Evolutionary conservation across 1,140 invertebrate genomes (phyloP), one percentile per base, ranked within the genome.

Genomic region (Lineus longissimus): DNA sequence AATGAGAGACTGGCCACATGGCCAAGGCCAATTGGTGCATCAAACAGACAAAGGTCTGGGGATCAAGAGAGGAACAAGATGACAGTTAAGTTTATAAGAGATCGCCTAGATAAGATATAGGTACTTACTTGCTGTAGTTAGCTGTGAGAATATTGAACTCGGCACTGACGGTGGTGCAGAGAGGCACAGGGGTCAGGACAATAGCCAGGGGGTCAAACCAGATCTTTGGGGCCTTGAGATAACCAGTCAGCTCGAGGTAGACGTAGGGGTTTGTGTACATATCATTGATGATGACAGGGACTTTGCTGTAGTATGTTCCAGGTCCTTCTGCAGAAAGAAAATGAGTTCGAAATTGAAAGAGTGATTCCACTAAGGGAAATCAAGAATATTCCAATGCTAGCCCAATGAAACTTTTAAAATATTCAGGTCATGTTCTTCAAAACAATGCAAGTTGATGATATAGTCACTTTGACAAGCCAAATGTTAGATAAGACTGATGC

Each of bases 121-220:
- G 27, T 68, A n/a, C 74, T 72, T 71, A 82, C 80, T 70, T 72
- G 62, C 54, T 73, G 64, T 81, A 82, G 41, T 79, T 71, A 15
- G 71, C 61, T 30, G 72, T 71, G 54, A 76, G 65, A 15, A 82
- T 63, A 17, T 65, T 76, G 65, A 82, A 76, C 54, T 79, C 74
- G 40, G 70, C 67, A 11, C 68, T 67, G 11, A 74, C 66, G 30
- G 76, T 73, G 7, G 77, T 79, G 25, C 64, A 45, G 9, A 81
- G 65, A n/a, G 80, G 80, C 6, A 77, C 75, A 58, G 80, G 79
- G 19, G 73, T 81, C 29, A 81, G 63, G 13, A 76, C 71, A 27
- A 81, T 67, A 7, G 71, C 72, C n/a, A 67, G 63, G 36, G 79
- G 80, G 27, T 81, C 77, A 73, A 82, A 82, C 72, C 73, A 73